Base-by-base conservation (phyloP, 2,888 invertebrate genomes). In the Amiota communis region DNA sequence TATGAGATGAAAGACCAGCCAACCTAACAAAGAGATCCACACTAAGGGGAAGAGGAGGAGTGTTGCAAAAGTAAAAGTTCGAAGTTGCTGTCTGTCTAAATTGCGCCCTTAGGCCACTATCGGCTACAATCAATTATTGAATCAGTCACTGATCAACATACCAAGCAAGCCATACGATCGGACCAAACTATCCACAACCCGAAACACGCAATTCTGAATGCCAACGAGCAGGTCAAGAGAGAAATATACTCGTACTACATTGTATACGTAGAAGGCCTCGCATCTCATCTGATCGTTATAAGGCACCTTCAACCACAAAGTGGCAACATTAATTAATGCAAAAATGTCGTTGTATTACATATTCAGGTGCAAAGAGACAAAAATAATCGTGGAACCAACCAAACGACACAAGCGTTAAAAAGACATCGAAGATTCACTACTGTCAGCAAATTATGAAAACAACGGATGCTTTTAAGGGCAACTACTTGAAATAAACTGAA, bases 91-190 rank as follows among this genome's bases (percentile, higher is more conserved):
- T 68, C 59, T 59, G 67, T 76, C 80, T 84, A 79, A 84, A 85
- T 83, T 85, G 76, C 68, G 77, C 83, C 83, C 84, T 77, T 57
- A 15, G 77, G 81, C 73, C 61, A 70, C 67, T 49, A 77, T 64
- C 65, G 53, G 65, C 64, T 48, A 71, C 82, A 81, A 83, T 83
- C 83, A 84, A 83, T 83, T 84, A 85, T 82, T 75, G 76, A 85
- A 85, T 83, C 84, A 80, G 75, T 78, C 86, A 83, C 76, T 78
- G 84, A 81, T 81, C 84, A 67, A 67, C 65, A 9, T 53, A 36
- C n/a, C 1, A 20, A 12, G 20, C 36, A 36, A 36, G 6, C 36
- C 36, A 36, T 2, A 36, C 3, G 36, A 36, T 36, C 36, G 36
- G 6, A 36, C 36, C 36, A 36, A 36, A 36, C 3, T 6, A 36